phyloP scores from a whole-genome alignment of 2,113 vertebrate species.

The Argyrosomus japonicus region DNA sequence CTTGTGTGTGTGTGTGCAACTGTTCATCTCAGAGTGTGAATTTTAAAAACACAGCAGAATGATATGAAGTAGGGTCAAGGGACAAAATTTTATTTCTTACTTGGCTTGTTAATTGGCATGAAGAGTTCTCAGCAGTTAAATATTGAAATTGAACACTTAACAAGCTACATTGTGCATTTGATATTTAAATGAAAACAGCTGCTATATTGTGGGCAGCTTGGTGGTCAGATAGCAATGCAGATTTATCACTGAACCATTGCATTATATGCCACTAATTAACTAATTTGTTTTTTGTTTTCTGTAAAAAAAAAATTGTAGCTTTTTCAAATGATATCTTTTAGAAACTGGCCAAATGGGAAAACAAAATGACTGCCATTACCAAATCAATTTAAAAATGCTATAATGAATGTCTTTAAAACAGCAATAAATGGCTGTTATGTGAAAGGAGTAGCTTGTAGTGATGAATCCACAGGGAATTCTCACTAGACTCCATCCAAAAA shows the following conservation, averaged over 20 bases:
- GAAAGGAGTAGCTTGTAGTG: background rate
- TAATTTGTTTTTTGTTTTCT: too few relatives aligned
- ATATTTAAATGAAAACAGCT: background rate
- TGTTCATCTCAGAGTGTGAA: constrained; percentile 17
- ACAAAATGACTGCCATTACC: background rate
- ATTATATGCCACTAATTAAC: background rate
- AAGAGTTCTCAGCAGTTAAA: constrained; percentile 11
- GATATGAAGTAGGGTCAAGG: constrained; percentile 28
- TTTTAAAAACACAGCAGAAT: constrained; percentile 30
- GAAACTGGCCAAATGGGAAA: constrained; percentile 6
- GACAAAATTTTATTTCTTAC: constrained; percentile 31
- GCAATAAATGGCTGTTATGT: background rate
- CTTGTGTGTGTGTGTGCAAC: constrained; percentile 4
- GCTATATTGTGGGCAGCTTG: background rate
- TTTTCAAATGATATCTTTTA: background rate
- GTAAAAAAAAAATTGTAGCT: background rate
- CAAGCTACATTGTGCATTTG: background rate
- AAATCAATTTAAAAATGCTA: constrained; percentile 2
- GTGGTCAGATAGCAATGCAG: background rate
- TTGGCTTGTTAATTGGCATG: constrained; percentile 41
- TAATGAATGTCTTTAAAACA: background rate
- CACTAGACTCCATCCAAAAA: background rate
- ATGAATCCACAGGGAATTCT: background rate
- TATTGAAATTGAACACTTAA: constrained; percentile 1
- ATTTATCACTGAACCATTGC: background rate